Conservation (phyloP, 2,797 vertebrate genomes). For the Rousettus madagascariensis region DNA sequence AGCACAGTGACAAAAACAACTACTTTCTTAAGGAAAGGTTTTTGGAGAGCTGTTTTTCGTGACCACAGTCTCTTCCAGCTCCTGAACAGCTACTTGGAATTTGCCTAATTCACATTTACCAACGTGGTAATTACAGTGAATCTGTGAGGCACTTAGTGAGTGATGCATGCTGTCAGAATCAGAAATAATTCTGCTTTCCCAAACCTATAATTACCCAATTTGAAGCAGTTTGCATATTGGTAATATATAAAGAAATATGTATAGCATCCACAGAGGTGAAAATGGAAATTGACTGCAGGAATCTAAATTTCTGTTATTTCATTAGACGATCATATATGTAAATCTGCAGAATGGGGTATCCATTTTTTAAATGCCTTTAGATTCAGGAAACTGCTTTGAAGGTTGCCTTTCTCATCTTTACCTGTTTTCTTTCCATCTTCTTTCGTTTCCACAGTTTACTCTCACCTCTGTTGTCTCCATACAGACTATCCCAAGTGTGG, state of each 20-base stretch:
- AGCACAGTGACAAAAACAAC: not conserved
- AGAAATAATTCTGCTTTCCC: conserved; percentile 54
- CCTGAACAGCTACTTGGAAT: not conserved
- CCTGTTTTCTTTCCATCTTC: not conserved
- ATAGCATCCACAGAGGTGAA: not conserved
- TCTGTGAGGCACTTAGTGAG: not conserved
- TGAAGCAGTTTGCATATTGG: conserved; percentile 44
- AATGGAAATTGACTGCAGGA: conserved; percentile 9
- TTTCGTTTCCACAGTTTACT: not conserved
- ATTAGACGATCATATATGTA: conserved; percentile 15
- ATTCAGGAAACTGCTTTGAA: not conserved
- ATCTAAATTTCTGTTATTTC: not conserved
- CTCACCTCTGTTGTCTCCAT: not conserved
- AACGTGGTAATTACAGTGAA: not conserved
- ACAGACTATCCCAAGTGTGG: not conserved
- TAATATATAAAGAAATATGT: not conserved
- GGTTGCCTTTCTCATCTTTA: not conserved
- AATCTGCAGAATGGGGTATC: not conserved
- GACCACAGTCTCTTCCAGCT: not conserved
- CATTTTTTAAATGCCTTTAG: not conserved
- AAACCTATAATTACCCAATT: conserved; percentile 60
- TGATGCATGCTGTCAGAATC: not conserved
- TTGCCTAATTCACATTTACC: conserved; percentile 35
- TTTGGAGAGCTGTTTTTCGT: conserved; percentile 42
- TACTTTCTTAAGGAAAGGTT: not conserved